phyloP scores from a whole-genome alignment of 2,113 vertebrate genomes.

The Chiloscyllium plagiosum region DNA sequence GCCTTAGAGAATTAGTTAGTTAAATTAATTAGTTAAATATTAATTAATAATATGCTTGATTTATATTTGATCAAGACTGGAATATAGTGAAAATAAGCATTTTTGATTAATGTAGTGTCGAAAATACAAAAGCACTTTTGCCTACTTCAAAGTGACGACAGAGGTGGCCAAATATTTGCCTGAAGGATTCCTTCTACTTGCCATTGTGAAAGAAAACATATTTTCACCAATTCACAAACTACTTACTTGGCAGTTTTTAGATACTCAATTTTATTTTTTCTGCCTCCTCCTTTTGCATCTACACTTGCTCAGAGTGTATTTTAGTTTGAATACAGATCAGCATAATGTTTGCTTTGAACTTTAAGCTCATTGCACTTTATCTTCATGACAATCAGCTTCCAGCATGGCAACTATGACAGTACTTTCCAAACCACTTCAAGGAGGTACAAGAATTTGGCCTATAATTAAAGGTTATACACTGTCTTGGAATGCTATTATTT shows the following conservation, averaged over 20 bases:
- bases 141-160: background rate
- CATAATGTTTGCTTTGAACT: conserved; percentile 4
- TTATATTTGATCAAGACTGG: background rate
- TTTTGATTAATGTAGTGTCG: background rate
- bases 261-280: background rate
- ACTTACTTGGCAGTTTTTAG: background rate
- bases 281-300: background rate
- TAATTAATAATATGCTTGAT: background rate
- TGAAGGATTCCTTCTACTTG: background rate
- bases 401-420: background rate
- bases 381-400: background rate
- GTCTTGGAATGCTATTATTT: background rate
- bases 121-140: background rate
- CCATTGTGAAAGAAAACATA: background rate
- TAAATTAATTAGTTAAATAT: too few relatives aligned
- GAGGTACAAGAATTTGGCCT: background rate
- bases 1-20: background rate
- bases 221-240: background rate
- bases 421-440: background rate
- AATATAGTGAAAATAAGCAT: background rate
- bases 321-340: background rate
- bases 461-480: background rate
- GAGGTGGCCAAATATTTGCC: background rate
- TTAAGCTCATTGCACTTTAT: background rate
- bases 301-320: background rate